A percentile compares a stretch with the other conserved stretches of the same genome.
Evolutionary conservation across 2,113 vertebrate species (phyloP).

Genomic region (Chamaetylas fuelleborni): DNA sequence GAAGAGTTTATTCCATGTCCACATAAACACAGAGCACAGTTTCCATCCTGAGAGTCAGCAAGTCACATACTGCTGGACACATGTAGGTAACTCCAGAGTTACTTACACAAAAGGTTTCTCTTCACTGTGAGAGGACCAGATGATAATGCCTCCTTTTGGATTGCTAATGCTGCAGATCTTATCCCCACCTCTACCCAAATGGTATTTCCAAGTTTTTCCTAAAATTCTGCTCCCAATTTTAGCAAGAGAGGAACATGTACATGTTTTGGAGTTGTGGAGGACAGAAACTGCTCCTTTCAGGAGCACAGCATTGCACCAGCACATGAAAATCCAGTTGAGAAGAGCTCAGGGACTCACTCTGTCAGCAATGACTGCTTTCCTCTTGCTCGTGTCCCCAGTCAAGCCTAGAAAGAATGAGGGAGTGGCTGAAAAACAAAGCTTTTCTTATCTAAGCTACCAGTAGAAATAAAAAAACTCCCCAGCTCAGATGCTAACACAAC

Average conservation of each 20-base stretch:
- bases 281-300: neutral
- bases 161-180: neutral
- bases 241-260: neutral
- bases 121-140: neutral
- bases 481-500: neutral
- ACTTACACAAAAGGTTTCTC: neutral
- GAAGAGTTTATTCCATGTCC: neutral
- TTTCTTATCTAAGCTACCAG: neutral
- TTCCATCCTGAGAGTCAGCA: neutral
- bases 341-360: constrained; percentile 77
- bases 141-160: neutral
- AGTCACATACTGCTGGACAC: neutral
- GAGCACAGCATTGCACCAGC: neutral
- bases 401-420: constrained; percentile 75
- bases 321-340: neutral
- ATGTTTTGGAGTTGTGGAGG: neutral
- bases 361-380: constrained; percentile 87
- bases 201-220: neutral
- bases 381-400: constrained; percentile 85
- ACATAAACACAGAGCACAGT: neutral
- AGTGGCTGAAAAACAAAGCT: neutral
- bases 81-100: neutral
- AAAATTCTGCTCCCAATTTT: neutral
- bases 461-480: neutral
- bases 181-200: neutral